Percentiles rank a stretch among this genome's conserved stretches.
Conservation (phyloP, 2,888 invertebrate genomes). For the Diloba caeruleocephala region DNA sequence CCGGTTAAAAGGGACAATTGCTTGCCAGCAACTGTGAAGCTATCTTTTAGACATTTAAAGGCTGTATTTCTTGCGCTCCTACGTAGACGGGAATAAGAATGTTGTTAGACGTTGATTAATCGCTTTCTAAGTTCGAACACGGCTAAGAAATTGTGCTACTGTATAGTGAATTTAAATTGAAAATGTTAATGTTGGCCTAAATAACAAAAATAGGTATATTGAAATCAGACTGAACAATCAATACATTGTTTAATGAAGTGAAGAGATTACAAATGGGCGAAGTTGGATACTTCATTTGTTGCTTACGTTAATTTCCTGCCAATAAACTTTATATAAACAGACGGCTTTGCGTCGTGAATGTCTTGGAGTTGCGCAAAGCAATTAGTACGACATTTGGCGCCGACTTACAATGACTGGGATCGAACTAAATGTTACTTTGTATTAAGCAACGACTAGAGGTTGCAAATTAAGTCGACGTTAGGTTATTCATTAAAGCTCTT, state of each 20-base stretch:
- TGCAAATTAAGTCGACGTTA: slow-evolving; percentile 15
- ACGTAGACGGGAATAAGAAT: slow-evolving; percentile 66
- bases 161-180: slow-evolving; percentile 65
- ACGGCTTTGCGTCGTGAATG: slow-evolving; percentile 63
- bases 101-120: slow-evolving; percentile 77
- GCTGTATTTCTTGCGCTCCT: slow-evolving; percentile 74
- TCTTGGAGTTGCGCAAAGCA: slow-evolving; percentile 67
- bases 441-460: slow-evolving; percentile 27
- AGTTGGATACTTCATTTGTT: slow-evolving; percentile 63
- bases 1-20: slow-evolving; percentile 83
- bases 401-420: slow-evolving; percentile 48
- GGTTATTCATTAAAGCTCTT: slow-evolving; percentile 4
- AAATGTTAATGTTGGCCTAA: slow-evolving; percentile 64
- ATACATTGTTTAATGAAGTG: slow-evolving; percentile 68
- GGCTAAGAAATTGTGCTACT: slow-evolving; percentile 63
- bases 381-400: slow-evolving; percentile 73
- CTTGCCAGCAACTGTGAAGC: slow-evolving; percentile 72
- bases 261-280: slow-evolving; percentile 65
- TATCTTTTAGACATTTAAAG: slow-evolving; percentile 79
- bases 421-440: slow-evolving; percentile 46
- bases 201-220: slow-evolving; percentile 51
- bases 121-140: slow-evolving; percentile 62
- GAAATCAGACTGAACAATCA: slow-evolving; percentile 50
- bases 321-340: slow-evolving; percentile 73
- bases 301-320: slow-evolving; percentile 69